A percentile compares a stretch with the other conserved stretches of the same genome.
These are phyloP conservation scores for Siniperca obscura DNA, from an alignment of 2,797 vertebrate species.

Conservation along the genomic window DNA sequence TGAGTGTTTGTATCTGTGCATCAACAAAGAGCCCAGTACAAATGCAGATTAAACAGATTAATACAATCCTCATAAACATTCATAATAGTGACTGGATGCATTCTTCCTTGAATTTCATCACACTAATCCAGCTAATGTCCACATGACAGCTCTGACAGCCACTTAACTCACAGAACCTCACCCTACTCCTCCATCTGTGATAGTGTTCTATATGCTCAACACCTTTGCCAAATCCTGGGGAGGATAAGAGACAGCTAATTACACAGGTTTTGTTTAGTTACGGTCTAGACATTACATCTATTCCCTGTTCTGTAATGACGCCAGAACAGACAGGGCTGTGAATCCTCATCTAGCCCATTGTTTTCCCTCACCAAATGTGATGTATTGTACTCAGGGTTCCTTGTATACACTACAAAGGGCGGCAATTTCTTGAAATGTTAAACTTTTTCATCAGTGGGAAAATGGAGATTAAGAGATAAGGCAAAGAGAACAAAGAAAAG, in stretches of 20 bases:
- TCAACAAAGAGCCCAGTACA: constrained; percentile 14
- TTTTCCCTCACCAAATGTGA: neutral
- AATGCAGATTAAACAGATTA: constrained; percentile 45
- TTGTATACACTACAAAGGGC: neutral
- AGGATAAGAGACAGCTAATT: constrained; percentile 46
- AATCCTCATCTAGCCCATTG: constrained; percentile 16
- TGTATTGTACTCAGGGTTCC: neutral
- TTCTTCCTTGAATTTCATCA: constrained; percentile 39
- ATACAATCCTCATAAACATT: constrained; percentile 32
- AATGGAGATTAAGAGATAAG: neutral
- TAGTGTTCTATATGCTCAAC: constrained; percentile 3
- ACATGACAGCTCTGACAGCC: constrained; percentile 41
- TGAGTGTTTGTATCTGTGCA: constrained; percentile 28
- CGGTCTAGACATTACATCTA: constrained; percentile 67
- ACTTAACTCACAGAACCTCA: constrained; percentile 36
- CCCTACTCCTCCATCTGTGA: constrained; percentile 24
- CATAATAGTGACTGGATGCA: constrained; percentile 23
- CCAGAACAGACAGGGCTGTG: constrained; percentile 17
- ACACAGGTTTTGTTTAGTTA: constrained; percentile 56
- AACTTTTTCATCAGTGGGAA: constrained; percentile 13
- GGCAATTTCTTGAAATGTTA: neutral
- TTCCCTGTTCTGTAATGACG: constrained; percentile 27
- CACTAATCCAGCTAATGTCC: constrained; percentile 59
- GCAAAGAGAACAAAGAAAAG: constrained; percentile 1
- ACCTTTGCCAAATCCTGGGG: constrained; percentile 42